A percentile compares a stretch with the other conserved stretches of the same genome.
Evolutionary conservation across 2,113 vertebrate species (phyloP).

Genomic region (Solea solea): DNA sequence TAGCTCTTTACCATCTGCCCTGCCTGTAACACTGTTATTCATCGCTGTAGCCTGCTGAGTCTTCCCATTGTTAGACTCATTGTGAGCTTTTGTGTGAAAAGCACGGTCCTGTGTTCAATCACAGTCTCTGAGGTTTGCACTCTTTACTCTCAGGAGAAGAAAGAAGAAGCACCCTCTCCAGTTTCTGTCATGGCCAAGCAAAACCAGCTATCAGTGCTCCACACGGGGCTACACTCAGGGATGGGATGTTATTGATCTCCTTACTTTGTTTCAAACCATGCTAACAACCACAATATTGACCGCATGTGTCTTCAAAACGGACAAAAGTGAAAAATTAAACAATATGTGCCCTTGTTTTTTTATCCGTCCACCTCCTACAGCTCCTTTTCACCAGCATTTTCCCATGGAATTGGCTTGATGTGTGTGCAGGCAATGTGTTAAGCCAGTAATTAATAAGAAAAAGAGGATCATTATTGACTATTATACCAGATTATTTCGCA

Average conservation of each 20-base stretch:
- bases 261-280: slow-evolving; percentile 12
- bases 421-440: slow-evolving; percentile 2
- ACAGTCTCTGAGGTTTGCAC: slow-evolving; percentile 2
- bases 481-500: not conserved
- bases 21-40: not conserved
- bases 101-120: slow-evolving; percentile 28
- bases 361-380: not conserved
- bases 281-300: slow-evolving; percentile 23
- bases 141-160: not conserved
- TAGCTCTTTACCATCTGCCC: no score
- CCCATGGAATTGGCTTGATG: not conserved
- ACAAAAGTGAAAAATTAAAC: slow-evolving; percentile 1
- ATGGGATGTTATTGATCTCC: slow-evolving; percentile 23
- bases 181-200: slow-evolving; percentile 12
- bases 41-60: not conserved
- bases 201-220: slow-evolving; percentile 17
- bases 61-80: slow-evolving; percentile 6
- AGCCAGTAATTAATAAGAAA: no score
- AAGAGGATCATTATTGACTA: not conserved
- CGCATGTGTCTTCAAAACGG: slow-evolving; percentile 8
- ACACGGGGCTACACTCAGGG: not conserved
- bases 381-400: not conserved
- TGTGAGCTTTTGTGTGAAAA: not conserved
- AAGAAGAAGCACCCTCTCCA: slow-evolving; percentile 4
- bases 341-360: not conserved